Evolutionary conservation across 37 sponge, comb jelly and placozoan genomes (phyloP).

Genomic region (Chondrosia reniformis): DNA sequence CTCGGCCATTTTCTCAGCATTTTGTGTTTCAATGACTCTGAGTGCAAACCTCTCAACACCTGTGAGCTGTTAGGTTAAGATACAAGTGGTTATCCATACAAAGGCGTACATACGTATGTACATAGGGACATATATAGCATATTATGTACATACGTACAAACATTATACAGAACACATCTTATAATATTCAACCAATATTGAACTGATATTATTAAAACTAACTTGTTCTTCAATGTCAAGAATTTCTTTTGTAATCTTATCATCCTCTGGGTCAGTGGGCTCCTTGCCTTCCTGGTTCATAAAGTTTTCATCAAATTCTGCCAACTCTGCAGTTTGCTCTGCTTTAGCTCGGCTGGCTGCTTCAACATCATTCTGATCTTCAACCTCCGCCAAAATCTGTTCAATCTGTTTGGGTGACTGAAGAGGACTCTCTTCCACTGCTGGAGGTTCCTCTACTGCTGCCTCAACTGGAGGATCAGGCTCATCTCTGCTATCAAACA

Average conservation of each 20-base stretch:
- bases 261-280: conserved; percentile 17
- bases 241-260: conserved; percentile 8
- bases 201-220: too few relatives aligned
- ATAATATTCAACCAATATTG: too few relatives aligned
- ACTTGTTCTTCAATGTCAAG: conserved; percentile 26
- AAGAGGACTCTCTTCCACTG: background rate
- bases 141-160: too few relatives aligned
- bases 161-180: too few relatives aligned
- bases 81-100: too few relatives aligned
- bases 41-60: conserved; percentile 76
- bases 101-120: too few relatives aligned
- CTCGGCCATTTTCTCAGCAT: conserved; percentile 58
- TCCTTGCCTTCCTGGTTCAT: too few relatives aligned
- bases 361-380: conserved; percentile 81
- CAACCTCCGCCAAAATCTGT: conserved; percentile 76
- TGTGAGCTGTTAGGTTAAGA: conserved; percentile 69
- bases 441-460: background rate
- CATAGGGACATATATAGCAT: too few relatives aligned
- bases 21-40: conserved; percentile 68
- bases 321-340: conserved; percentile 87
- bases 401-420: conserved; percentile 4
- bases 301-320: conserved; percentile 89
- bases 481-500: background rate
- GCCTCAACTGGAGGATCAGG: too few relatives aligned
- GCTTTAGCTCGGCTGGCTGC: conserved; percentile 76